Evolutionary conservation across 2,797 vertebrate genomes (phyloP).

Genomic region (Bovichtus diacanthus): DNA sequence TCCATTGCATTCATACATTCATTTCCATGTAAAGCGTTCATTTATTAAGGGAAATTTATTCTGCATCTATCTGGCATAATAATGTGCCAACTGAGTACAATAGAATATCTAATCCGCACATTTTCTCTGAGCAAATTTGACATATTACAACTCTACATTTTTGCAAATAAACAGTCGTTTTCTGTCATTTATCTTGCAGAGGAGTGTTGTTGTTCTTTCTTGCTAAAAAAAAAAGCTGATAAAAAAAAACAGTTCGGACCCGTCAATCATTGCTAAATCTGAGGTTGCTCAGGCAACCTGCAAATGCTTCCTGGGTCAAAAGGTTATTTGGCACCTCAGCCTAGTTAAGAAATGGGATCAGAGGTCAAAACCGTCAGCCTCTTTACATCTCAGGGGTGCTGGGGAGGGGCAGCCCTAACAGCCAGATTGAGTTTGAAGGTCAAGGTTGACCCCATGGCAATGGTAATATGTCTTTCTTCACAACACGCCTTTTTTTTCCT

Average conservation of each 20-base stretch:
- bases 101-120: conserved; percentile 71
- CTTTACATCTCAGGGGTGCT: conserved; percentile 86
- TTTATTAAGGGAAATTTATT: conserved; percentile 86
- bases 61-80: conserved; percentile 76
- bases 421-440: conserved; percentile 90
- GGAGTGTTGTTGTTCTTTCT: conserved; percentile 37
- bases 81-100: conserved; percentile 75
- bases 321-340: conserved; percentile 87
- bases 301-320: conserved; percentile 88
- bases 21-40: conserved; percentile 85
- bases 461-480: conserved; percentile 84
- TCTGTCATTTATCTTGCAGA: conserved; percentile 36
- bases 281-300: conserved; percentile 86
- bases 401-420: conserved; percentile 84
- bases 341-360: conserved; percentile 91
- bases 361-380: conserved; percentile 88
- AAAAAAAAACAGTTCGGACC: conserved; percentile 66
- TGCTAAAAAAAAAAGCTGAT: conserved; percentile 37
- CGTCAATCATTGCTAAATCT: conserved; percentile 85
- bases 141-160: conserved; percentile 32
- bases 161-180: conserved; percentile 28
- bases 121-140: conserved; percentile 59
- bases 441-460: conserved; percentile 86
- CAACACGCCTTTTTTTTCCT: conserved; percentile 55
- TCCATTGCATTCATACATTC: conserved; percentile 81